These are phyloP conservation scores for Enteromius treurensis DNA, from an alignment of 2,797 vertebrate genomes.

Conservation along the genomic window DNA sequence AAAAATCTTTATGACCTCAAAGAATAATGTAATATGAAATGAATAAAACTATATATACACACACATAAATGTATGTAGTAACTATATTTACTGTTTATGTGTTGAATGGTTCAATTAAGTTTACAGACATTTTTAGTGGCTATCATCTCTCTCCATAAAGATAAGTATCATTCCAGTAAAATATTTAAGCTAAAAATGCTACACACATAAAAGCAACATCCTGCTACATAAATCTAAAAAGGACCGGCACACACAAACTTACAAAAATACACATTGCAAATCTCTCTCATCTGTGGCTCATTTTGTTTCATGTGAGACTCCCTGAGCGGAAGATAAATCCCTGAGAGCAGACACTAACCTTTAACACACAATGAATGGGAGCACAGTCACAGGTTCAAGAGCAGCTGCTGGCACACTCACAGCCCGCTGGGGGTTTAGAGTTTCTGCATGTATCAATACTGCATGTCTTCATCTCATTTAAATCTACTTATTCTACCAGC, in stretches of 20 bases:
- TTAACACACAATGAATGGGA: constrained; percentile 24
- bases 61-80: no score
- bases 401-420: background rate
- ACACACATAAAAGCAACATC: constrained; percentile 14
- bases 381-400: constrained; percentile 27
- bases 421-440: constrained; percentile 18
- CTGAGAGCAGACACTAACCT: constrained; percentile 22
- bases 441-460: constrained; percentile 32
- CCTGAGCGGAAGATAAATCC: constrained; percentile 29
- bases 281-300: constrained; percentile 40
- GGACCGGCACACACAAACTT: background rate
- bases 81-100: background rate
- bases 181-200: background rate
- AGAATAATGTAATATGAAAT: no score
- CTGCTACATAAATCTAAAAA: constrained; percentile 8
- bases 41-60: no score
- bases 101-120: background rate
- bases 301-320: constrained; percentile 45
- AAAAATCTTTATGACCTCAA: background rate
- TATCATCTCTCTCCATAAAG: constrained; percentile 27
- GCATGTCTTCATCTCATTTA: constrained; percentile 34
- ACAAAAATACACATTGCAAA: constrained; percentile 32
- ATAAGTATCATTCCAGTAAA: constrained; percentile 4
- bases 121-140: background rate
- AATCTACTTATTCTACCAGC: constrained; percentile 12